These are phyloP conservation scores for Crotalus tigris DNA, from an alignment of 2,113 vertebrate species.

Conservation along the genomic window DNA sequence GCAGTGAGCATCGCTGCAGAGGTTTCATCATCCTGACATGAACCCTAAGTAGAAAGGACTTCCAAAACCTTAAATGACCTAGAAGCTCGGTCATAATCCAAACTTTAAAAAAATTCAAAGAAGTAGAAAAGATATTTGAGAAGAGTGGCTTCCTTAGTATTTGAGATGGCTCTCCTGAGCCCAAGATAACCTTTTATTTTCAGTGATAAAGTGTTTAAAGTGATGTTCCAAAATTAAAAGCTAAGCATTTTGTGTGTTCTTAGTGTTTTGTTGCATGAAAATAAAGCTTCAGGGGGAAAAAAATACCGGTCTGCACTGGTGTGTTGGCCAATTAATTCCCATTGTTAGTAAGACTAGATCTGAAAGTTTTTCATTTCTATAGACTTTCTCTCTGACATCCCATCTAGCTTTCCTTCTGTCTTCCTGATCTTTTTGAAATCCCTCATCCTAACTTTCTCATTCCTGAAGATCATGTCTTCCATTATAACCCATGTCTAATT, in stretches of 20 bases:
- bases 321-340: not conserved
- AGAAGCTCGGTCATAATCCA: not conserved
- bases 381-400: not conserved
- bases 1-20: not conserved
- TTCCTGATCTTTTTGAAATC: not conserved
- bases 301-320: not conserved
- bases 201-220: not conserved
- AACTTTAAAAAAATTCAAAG: not conserved
- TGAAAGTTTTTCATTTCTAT: not conserved
- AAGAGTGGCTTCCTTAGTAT: not conserved
- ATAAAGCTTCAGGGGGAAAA: not conserved
- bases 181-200: not conserved
- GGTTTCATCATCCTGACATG: not conserved
- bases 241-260: not conserved
- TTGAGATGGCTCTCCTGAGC: not conserved
- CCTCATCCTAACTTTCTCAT: not conserved
- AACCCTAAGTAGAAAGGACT: not conserved
- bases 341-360: not conserved
- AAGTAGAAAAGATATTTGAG: not conserved
- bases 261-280: not conserved
- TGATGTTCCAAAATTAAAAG: not conserved
- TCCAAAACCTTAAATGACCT: not conserved
- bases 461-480: not conserved
- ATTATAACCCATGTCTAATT: not conserved
- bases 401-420: not conserved